Percentiles rank a stretch among this genome's conserved stretches.
These are phyloP conservation scores for Odontesthes bonariensis DNA, from an alignment of 2,113 vertebrate genomes.

Conservation along the genomic window DNA sequence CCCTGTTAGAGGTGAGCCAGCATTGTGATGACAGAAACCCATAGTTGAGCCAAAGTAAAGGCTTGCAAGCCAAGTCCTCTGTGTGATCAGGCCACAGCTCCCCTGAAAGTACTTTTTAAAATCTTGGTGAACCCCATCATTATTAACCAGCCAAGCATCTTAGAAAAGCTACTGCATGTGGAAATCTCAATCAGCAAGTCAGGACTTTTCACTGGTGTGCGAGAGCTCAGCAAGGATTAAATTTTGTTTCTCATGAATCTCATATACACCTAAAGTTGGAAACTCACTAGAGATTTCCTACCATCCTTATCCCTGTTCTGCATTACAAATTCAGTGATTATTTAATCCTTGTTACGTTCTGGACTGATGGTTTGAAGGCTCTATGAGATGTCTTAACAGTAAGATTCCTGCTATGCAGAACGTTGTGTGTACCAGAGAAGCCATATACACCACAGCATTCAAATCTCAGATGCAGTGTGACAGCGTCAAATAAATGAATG, in stretches of 20 bases:
- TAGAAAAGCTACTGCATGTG: background rate
- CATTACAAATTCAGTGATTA: conserved; percentile 24
- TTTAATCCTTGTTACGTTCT: conserved; percentile 13
- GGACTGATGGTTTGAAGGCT: conserved; percentile 21
- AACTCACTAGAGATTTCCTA: conserved; percentile 68
- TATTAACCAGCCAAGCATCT: background rate
- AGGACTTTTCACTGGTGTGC: conserved; percentile 1
- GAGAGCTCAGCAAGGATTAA: conserved; percentile 11
- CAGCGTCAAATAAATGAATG: conserved; percentile 1
- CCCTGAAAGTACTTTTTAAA: background rate
- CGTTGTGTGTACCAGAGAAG: too few relatives aligned
- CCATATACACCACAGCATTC: too few relatives aligned
- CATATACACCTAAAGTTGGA: conserved; percentile 17
- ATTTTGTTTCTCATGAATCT: conserved; percentile 22
- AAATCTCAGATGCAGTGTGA: too few relatives aligned
- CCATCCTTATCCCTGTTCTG: conserved; percentile 53
- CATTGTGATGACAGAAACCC: background rate
- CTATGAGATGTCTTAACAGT: too few relatives aligned
- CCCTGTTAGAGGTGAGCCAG: background rate
- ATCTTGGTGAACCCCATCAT: background rate
- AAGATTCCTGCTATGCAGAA: too few relatives aligned
- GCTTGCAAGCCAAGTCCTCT: background rate
- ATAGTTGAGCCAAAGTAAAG: background rate
- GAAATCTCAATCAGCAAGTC: conserved; percentile 14
- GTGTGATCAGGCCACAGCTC: background rate